Evolutionary conservation across 2,113 vertebrate genomes (phyloP), one percentile per base, ranked within the genome.

Genomic region (Vulpes lagopus): DNA sequence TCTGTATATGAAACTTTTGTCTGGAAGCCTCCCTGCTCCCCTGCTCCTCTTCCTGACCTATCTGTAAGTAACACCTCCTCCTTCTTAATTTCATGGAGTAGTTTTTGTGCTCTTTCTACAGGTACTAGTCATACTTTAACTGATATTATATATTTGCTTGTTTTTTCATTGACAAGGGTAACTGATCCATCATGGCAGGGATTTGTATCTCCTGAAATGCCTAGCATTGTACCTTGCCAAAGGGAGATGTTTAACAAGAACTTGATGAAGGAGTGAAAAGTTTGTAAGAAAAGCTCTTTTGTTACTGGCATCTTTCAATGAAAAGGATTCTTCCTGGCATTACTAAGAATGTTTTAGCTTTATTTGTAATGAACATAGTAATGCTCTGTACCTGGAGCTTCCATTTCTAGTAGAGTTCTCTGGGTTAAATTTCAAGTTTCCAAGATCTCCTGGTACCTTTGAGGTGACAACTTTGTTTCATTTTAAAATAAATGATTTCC

Each of bases 281-380:
- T 94, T 35, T 92, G 11, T 65, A 64, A 95, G 25, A n/a, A 74
- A 81, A 84, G 32, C 53, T 92, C 2, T 92, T 97, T 95, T 94
- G 91, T 93, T 85, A 35, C 14, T 67, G 79, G 35, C 20, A 71
- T 81, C 74, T 95, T 88, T 91, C 16, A 92, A 1, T 91, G 71
- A 81, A 73, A 94, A 71, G 25, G 19, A 22, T 69, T 96, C 9
- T 91, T 5, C 30, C 27, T 71, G n/a, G 64, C 43, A 79, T 35
- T 32, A 79, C 76, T 12, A 57, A 82, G 53, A 91, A 78, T 43
- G 17, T 69, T 81, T 78, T 38, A 92, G 64, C 49, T 35, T 0
- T 35, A 7, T 19, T 51, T n/a, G 84, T n/a, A 80, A 89, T 78
- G 78, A 67, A n/a, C 12, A 55, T 73, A 74, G 53, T 25, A 43